phyloP scores from a whole-genome alignment of 2,888 invertebrate species.

The Mechanitis messenoides region DNA sequence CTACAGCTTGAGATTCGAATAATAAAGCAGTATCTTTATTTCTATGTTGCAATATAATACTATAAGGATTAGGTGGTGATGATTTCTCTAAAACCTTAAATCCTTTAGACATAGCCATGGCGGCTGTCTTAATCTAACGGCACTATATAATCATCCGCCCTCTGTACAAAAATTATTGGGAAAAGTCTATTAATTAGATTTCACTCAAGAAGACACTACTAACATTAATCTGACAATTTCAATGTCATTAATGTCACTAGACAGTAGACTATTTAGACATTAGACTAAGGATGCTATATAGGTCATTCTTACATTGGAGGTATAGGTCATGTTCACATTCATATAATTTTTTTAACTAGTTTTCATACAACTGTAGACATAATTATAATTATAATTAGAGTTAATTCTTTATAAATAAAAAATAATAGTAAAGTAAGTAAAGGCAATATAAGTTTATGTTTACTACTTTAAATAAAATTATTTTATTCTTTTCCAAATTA shows the following conservation, averaged over 20 bases:
- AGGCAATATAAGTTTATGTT: too few relatives aligned
- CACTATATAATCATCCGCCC: constrained; percentile 54
- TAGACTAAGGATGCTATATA: not conserved
- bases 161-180: constrained; percentile 28
- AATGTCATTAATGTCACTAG: constrained; percentile 23
- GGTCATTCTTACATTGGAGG: too few relatives aligned
- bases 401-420: too few relatives aligned
- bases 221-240: constrained; percentile 14
- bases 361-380: too few relatives aligned
- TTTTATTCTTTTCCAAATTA: too few relatives aligned
- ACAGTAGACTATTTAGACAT: not conserved
- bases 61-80: constrained; percentile 90
- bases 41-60: constrained; percentile 92
- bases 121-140: constrained; percentile 27
- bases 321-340: too few relatives aligned
- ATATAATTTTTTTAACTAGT: too few relatives aligned
- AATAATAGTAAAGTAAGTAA: too few relatives aligned
- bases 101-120: constrained; percentile 96
- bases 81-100: constrained; percentile 94
- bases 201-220: constrained; percentile 19
- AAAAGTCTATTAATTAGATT: constrained; percentile 16
- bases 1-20: constrained; percentile 95
- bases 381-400: too few relatives aligned
- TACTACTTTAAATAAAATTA: too few relatives aligned
- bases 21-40: constrained; percentile 90